These are phyloP conservation scores for Sarcophaga rosellei DNA, from an alignment of 2,888 invertebrate species.

Conservation along the genomic window DNA sequence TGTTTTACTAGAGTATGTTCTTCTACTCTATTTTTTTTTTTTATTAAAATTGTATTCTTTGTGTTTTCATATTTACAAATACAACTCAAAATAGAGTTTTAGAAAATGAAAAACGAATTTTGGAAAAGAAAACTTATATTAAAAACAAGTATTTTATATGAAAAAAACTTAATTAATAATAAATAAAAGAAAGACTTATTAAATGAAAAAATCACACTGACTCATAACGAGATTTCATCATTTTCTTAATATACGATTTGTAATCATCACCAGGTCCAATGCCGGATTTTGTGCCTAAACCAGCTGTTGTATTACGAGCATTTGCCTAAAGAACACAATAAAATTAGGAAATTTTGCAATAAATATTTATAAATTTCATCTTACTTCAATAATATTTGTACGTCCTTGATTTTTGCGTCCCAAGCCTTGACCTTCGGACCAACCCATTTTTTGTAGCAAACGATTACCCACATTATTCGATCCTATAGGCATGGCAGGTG, in stretches of 20 bases:
- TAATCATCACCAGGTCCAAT: conserved; percentile 80
- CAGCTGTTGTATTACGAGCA: conserved; percentile 87
- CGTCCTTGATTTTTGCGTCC: conserved; percentile 96
- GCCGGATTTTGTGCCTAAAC: conserved; percentile 89
- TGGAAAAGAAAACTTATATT: conserved; percentile 27
- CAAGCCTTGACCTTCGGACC: conserved; percentile 98
- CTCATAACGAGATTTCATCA: conserved; percentile 82
- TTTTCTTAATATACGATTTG: conserved; percentile 81
- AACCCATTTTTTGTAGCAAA: conserved; percentile 99
- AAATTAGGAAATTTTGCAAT: not conserved
- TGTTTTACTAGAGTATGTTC: not conserved
- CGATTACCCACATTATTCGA: conserved; percentile 97
- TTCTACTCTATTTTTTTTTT: not conserved
- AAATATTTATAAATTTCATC: not conserved
- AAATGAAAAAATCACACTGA: conserved; percentile 73
- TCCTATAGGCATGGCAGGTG: conserved; percentile 83
- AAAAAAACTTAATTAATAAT: conserved; percentile 35
- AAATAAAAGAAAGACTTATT: conserved; percentile 10
- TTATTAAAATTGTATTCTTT: not conserved
- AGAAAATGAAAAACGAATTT: conserved; percentile 53
- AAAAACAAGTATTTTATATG: conserved; percentile 32
- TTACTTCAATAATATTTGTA: conserved; percentile 94
- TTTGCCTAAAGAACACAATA: conserved; percentile 71
- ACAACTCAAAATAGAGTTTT: conserved; percentile 44
- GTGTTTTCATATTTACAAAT: conserved; percentile 39